Evolutionary conservation across 2,113 vertebrate genomes (phyloP).

Genomic region (Takifugu flavidus): DNA sequence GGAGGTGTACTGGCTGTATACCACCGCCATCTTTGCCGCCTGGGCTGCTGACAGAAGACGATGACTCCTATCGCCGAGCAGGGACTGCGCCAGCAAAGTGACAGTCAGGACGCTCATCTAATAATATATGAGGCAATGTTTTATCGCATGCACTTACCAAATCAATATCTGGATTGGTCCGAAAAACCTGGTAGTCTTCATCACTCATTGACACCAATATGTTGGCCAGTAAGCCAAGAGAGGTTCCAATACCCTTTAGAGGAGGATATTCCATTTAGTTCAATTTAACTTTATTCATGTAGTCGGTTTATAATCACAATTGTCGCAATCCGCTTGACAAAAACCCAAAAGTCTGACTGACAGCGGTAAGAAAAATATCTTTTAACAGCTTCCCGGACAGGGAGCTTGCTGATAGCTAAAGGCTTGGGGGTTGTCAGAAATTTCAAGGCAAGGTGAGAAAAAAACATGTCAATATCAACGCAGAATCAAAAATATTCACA

Average conservation of each 20-base stretch:
- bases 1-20: slow-evolving; percentile 86
- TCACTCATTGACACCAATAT: slow-evolving; percentile 90
- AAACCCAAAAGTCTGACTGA: no score
- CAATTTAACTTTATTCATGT: no score
- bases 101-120: not conserved
- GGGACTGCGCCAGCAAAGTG: slow-evolving; percentile 55
- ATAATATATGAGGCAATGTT: not conserved
- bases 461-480: no score
- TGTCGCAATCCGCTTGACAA: no score
- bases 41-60: slow-evolving; percentile 85
- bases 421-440: no score
- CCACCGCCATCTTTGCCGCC: slow-evolving; percentile 85
- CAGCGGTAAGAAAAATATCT: no score
- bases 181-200: slow-evolving; percentile 82
- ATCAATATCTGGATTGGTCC: slow-evolving; percentile 70
- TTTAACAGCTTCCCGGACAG: no score
- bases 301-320: no score
- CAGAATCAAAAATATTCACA: no score
- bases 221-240: slow-evolving; percentile 86
- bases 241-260: slow-evolving; percentile 82
- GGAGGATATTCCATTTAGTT: no score
- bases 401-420: no score
- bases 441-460: no score
- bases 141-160: slow-evolving; percentile 71
- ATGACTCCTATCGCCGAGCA: slow-evolving; percentile 77